Base-by-base conservation (phyloP, 2,113 vertebrate species). In the Sylvia atricapilla region DNA sequence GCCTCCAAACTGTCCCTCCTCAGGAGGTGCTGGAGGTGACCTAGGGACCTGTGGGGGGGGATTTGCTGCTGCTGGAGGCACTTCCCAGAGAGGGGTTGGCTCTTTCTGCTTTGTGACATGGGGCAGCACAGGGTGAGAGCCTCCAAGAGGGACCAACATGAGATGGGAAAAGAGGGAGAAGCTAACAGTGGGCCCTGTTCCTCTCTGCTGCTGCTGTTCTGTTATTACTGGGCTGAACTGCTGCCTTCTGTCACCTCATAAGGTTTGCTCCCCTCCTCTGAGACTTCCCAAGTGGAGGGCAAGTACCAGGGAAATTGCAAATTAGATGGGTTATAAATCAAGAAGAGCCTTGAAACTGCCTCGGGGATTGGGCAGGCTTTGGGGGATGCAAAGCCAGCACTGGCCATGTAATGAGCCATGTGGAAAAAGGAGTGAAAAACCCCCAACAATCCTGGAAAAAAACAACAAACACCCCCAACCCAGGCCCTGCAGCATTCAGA, bases 101-200 rank as follows among this genome's bases (percentile, higher is more conserved):
- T 33, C 62, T 39, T 55, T 58, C 41, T 78, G 64, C 33, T 0
- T 0, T 13, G 68, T 43, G 66, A 10, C 15, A 2, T 33, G n/a
- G 43, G 44, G 31, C 0, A 2, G 22, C 28, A 35, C 13, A n/a
- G n/a, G 39, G 25, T 49, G 62, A 43, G 28, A 46, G 10, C 17
- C 39, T 47, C 30, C 79, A 21, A 55, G 62, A 70, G 47, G 18
- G 37, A 47, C 33, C 78, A 24, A 0, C 21, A 28, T 35, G 15
- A 24, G 63, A 35, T 49, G 70, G 62, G 19, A 44, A 15, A n/a
- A 47, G 58, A 85, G 50, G 55, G 33, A 41, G 33, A 55, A 31
- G 39, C 16, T 21, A 10, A 59, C 3, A 0, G 10, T 2, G 24
- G 3, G 19, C n/a, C 4, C 1, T 0, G 3, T 8, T 72, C 74